Evolutionary conservation across 2,113 vertebrate genomes (phyloP).

Genomic region (Psammodynastes pulverulentus): DNA sequence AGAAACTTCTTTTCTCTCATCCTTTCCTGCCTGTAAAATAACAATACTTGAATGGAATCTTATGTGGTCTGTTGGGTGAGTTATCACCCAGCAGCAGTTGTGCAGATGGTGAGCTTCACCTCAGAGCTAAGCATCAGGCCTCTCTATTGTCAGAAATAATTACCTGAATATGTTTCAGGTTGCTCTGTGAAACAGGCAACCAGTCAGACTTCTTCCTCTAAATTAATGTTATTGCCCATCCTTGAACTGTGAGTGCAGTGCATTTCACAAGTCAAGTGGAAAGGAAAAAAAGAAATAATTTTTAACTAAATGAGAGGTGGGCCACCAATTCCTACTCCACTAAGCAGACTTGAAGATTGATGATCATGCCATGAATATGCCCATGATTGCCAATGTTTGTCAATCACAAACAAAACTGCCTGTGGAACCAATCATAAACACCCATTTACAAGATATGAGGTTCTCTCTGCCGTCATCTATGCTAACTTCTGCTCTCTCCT

Average conservation of each 20-base stretch:
- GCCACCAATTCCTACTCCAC: background rate
- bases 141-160: constrained; percentile 61
- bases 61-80: constrained; percentile 43
- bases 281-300: background rate
- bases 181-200: constrained; percentile 19
- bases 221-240: constrained; percentile 37
- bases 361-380: background rate
- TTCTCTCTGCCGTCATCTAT: background rate
- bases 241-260: constrained; percentile 18
- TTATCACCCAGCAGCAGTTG: constrained; percentile 53
- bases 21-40: constrained; percentile 21
- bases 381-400: background rate
- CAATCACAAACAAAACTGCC: background rate
- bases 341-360: background rate
- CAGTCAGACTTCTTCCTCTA: constrained; percentile 27
- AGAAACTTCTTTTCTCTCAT: background rate
- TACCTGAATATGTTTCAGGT: constrained; percentile 50
- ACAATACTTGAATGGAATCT: constrained; percentile 38
- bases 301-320: background rate
- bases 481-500: background rate
- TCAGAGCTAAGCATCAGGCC: constrained; percentile 48
- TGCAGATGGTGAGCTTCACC: constrained; percentile 59
- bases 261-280: background rate
- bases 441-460: background rate
- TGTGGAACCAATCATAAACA: background rate